Evolutionary conservation across 2,113 vertebrate species (phyloP), one percentile per base, ranked within the genome.

Genomic region (Petrocephalus microphthalmus): DNA sequence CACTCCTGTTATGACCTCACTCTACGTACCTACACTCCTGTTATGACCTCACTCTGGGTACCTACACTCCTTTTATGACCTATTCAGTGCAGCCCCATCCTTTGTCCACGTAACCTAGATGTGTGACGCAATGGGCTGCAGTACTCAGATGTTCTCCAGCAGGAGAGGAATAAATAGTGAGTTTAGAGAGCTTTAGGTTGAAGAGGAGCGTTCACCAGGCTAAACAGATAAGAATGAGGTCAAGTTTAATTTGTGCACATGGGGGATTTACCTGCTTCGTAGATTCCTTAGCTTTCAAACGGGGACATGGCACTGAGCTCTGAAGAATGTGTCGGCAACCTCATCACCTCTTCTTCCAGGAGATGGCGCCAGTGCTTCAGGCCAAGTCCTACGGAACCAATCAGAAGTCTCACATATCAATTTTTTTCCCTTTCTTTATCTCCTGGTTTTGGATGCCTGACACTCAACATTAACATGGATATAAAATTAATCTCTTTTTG

Each of bases 401-500:
- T 78, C 22, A 49, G 29, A 83, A 83, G 49, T 87, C 64, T 52
- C 33, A 47, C n/a, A n/a, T 42, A 22, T 54, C 49, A 42, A 5
- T 81, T 54, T 56, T 88, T 54, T 81, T 54, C 25, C 2, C n/a
- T 85, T 85, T 71, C 54, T 87, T 67, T 87, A 47, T 84, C 42
- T 84, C 83, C 60, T 33, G 54, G 60, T 92, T 94, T 92, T 95
- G 94, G 95, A 95, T 93, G 89, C 88, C 92, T 93, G 95, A 94
- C 95, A 95, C 91, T 95, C 94, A 94, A 89, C 92, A 94, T 94
- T 93, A 92, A 94, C 94, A 94, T 93, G 91, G 93, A 92, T 88
- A 93, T 93, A 94, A 93, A 94, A 95, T 93, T 94, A 95, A 95
- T 96, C 93, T 94, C 94, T 95, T 95, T 95, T 92, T 93, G 95